Conservation (phyloP, 2,797 vertebrate genomes). For the Microhierax caerulescens region DNA sequence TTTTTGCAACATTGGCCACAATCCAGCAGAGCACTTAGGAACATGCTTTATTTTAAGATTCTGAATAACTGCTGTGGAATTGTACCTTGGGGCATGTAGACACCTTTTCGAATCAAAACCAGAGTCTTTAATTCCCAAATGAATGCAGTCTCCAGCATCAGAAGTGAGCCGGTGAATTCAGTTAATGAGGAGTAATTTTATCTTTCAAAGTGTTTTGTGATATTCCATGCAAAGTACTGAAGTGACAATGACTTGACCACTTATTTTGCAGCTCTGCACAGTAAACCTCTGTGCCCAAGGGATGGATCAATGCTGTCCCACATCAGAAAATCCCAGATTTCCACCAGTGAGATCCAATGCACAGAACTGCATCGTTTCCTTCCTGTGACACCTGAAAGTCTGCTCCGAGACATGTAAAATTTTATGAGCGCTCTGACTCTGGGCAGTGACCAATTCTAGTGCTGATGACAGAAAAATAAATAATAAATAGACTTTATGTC, state of each 20-base stretch:
- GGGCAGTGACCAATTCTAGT: neutral
- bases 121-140: neutral
- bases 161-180: neutral
- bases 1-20: neutral
- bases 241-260: neutral
- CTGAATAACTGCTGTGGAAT: neutral
- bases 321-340: neutral
- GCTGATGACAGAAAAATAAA: neutral
- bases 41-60: constrained; percentile 9
- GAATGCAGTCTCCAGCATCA: neutral
- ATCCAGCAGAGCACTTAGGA: neutral
- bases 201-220: neutral
- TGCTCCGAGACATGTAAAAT: neutral
- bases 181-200: neutral
- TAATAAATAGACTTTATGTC: neutral
- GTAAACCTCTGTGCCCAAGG: rapidly evolving
- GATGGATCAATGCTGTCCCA: neutral
- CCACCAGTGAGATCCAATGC: neutral
- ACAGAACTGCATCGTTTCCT: neutral
- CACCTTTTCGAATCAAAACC: neutral
- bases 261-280: neutral
- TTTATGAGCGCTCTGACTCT: neutral
- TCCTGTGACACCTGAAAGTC: rapidly evolving
- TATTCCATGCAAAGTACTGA: neutral
- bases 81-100: neutral